Evolutionary conservation across 1,140 invertebrate species (phyloP), one percentile per base, ranked within the genome.

Genomic region (Aphidius ervi): DNA sequence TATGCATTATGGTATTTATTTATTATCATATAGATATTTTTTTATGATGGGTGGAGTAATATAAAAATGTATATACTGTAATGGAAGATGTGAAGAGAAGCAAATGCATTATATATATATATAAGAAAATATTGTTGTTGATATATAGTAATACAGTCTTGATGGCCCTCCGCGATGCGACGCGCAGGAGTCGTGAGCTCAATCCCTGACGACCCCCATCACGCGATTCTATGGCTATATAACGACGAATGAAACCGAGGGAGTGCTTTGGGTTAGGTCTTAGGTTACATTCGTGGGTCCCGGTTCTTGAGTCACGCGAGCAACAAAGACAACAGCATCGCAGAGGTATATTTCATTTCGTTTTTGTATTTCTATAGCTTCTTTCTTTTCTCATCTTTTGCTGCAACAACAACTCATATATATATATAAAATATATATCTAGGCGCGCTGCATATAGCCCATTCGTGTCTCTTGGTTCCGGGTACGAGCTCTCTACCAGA

Each of bases 281-380:
- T 63, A 62, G 65, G 62, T 66, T 63, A 62, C 65, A 52, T 63
- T 63, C 63, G 60, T 64, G 65, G 54, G 57, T 63, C 65, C 61
- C 61, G 64, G 61, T 63, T 54, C 62, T 63, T 31, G 23, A 31
- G 67, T 69, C 66, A 68, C 64, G 66, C 63, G 59, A 59, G 63
- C 59, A 55, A 59, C 43, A 61, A 50, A 64, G 47, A 64, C 57
- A 60, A 67, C 23, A 31, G 23, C 23, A 65, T 53, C 62, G 60
- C 16, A 16, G 16, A 16, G 16, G 64, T 65, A 62, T 46, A 59
- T 59, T 39, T 40, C 45, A 43, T 16, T 16, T 41, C 56, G 46
- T 59, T 52, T 45, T 47, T 57, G 31, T 67, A 45, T 52, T 52
- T 50, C 39, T 9, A 53, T 41, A 58, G 47, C 45, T 48, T 47